phyloP scores from a whole-genome alignment of 2,888 invertebrate genomes.

The Alloscopus bannaensis region DNA sequence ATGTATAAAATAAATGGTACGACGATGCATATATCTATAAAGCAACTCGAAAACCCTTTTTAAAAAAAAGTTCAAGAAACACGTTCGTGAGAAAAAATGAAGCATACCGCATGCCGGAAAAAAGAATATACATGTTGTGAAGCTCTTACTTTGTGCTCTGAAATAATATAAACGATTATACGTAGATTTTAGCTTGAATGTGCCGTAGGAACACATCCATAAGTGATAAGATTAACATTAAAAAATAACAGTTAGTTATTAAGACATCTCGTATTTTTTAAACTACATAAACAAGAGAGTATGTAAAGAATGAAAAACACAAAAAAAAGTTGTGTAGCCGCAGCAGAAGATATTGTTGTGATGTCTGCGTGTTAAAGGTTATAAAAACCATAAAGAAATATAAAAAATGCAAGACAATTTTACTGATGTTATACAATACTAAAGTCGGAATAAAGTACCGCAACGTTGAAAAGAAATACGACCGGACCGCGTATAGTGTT shows the following conservation, averaged over 20 bases:
- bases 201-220: conserved; percentile 50
- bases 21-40: background rate
- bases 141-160: conserved; percentile 62
- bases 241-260: conserved; percentile 43
- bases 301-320: conserved; percentile 51
- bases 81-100: conserved; percentile 47
- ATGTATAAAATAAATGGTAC: background rate
- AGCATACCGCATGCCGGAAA: conserved; percentile 47
- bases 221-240: conserved; percentile 36
- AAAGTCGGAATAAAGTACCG: conserved; percentile 57
- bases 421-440: conserved; percentile 65
- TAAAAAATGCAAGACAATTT: conserved; percentile 64
- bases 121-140: conserved; percentile 46
- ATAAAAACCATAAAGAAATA: conserved; percentile 46
- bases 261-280: conserved; percentile 58
- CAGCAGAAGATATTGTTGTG: conserved; percentile 41
- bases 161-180: too few relatives aligned
- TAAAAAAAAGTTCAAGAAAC: conserved; percentile 58
- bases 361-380: conserved; percentile 39
- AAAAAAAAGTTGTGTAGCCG: conserved; percentile 43
- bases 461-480: conserved; percentile 34
- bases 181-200: conserved; percentile 33
- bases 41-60: conserved; percentile 32
- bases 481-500: background rate
- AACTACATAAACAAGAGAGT: conserved; percentile 47